These are phyloP conservation scores for Sciurus carolinensis DNA, from an alignment of 2,797 vertebrate species.

Conservation along the genomic window DNA sequence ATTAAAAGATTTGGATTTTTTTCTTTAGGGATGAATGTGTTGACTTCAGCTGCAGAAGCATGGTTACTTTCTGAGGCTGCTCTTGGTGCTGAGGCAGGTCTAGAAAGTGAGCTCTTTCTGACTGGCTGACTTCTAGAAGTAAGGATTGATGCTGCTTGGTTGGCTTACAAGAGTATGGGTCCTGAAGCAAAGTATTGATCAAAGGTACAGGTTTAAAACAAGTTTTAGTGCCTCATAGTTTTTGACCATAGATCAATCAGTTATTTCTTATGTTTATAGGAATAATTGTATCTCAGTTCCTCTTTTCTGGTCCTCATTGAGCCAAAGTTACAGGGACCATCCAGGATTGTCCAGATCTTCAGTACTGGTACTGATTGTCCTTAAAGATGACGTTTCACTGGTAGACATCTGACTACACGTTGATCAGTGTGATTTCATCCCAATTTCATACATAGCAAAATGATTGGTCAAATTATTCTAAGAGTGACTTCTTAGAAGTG, in stretches of 20 bases:
- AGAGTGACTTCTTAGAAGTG: not conserved
- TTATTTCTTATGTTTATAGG: slow-evolving; percentile 2
- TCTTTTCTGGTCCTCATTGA: not conserved
- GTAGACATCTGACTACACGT: not conserved
- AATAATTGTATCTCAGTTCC: not conserved
- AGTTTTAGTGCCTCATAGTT: not conserved
- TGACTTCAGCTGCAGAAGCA: not conserved
- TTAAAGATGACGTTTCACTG: not conserved
- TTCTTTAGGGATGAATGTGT: not conserved
- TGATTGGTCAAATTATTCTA: no score
- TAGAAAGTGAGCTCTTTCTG: not conserved
- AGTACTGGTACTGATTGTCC: not conserved
- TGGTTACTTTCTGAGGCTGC: not conserved
- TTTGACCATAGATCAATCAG: not conserved
- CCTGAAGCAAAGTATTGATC: not conserved
- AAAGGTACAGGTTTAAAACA: not conserved
- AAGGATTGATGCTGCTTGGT: not conserved
- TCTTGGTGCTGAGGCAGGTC: not conserved
- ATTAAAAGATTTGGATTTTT: not conserved
- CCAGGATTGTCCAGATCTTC: not conserved
- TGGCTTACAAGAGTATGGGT: not conserved
- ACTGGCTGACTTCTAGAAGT: not conserved
- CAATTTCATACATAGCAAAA: not conserved
- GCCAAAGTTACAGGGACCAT: not conserved
- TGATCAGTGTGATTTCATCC: not conserved